Evolutionary conservation across 2,113 vertebrate species (phyloP).

Genomic region (Sander lucioperca): DNA sequence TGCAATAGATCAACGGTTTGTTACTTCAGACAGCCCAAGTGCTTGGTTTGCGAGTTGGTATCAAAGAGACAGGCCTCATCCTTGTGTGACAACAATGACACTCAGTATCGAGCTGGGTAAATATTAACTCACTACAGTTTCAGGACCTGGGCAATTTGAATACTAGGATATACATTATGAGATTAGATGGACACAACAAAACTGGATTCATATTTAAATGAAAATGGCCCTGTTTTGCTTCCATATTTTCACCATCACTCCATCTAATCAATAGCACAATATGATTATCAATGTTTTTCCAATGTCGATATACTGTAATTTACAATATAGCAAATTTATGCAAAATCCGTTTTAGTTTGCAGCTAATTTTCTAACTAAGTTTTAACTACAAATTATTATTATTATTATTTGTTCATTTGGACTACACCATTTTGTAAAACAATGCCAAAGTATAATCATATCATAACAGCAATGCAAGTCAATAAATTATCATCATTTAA

Average conservation of each 20-base stretch:
- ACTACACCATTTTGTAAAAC: neutral
- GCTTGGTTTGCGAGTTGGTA: slow-evolving; percentile 76
- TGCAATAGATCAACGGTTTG: slow-evolving; percentile 49
- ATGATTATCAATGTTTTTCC: neutral
- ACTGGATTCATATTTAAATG: neutral
- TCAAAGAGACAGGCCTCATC: slow-evolving; percentile 62
- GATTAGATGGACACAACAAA: slow-evolving; percentile 9
- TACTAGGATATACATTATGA: slow-evolving; percentile 45
- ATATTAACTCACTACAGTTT: slow-evolving; percentile 81
- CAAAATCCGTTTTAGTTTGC: no score
- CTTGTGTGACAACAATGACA: slow-evolving; percentile 66
- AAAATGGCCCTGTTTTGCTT: neutral
- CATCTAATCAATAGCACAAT: neutral
- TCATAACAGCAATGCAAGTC: neutral
- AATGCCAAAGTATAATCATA: neutral
- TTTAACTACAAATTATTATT: neutral
- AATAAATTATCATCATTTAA: neutral
- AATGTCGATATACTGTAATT: neutral
- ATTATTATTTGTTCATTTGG: neutral
- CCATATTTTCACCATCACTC: neutral
- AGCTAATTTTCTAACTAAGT: neutral
- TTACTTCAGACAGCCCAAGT: slow-evolving; percentile 48
- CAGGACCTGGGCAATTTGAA: slow-evolving; percentile 61
- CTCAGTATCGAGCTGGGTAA: slow-evolving; percentile 65
- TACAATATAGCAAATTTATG: neutral